Conservation (phyloP, 2,888 invertebrate genomes). For the Plebejus anna region DNA sequence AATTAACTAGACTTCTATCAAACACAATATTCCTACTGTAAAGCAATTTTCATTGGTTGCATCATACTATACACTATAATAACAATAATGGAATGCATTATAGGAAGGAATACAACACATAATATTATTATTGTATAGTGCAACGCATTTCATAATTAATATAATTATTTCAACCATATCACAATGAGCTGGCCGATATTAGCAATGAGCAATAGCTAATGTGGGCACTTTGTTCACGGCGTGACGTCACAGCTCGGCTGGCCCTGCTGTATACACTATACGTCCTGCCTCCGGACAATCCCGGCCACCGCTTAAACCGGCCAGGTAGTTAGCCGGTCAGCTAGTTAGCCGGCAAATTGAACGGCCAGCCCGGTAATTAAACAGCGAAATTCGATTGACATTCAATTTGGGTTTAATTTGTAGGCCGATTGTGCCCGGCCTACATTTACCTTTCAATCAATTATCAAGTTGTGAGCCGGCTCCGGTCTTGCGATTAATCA, state of each 20-base stretch:
- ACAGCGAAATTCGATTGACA: background rate
- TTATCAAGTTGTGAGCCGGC: slow-evolving; percentile 1
- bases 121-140: background rate
- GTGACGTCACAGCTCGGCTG: background rate
- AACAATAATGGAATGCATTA: no score
- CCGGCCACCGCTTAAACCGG: background rate
- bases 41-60: no score
- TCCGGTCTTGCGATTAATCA: background rate
- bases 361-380: slow-evolving; percentile 1
- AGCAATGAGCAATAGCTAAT: background rate
- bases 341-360: background rate
- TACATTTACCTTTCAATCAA: slow-evolving; percentile 14
- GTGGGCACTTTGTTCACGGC: background rate
- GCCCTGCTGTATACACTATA: background rate
- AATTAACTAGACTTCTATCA: no score
- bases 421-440: slow-evolving; percentile 13
- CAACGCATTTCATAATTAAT: background rate
- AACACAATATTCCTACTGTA: no score
- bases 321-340: background rate
- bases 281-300: background rate
- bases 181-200: background rate
- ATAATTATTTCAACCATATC: background rate
- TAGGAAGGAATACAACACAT: no score
- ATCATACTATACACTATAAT: no score
- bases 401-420: slow-evolving; percentile 6